Evolutionary conservation across 2,888 invertebrate species (phyloP), one percentile per base, ranked within the genome.

Genomic region (Psococerastis gibbosa): DNA sequence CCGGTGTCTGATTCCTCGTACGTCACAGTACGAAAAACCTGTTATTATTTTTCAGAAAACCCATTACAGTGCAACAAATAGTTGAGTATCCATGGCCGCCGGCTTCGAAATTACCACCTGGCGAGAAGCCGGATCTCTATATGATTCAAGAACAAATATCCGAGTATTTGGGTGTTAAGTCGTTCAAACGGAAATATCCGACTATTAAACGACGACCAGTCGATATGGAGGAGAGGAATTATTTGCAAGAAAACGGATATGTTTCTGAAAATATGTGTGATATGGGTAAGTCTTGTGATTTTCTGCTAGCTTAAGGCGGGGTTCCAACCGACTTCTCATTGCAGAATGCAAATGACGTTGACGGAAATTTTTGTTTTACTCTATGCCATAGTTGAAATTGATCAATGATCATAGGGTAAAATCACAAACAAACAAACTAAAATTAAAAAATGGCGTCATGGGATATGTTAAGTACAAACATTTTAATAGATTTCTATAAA

Each of bases 111-210:
- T 61, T 18, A 60, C 61, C 17, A 18, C 53, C 54, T 44, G 54
- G 53, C 16, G 71, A 63, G 53, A 71, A 60, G 51, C 74, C 75
- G 41, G 82, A 92, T 54, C 81, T 83, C 42, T 89, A 78, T 64
- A 88, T 94, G 82, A 75, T 95, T 46, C 92, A 97, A 62, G 97
- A 97, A 60, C 97, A 83, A 60, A 81, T 98, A 48, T 87, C 91
- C 0, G 84, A 92, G 59, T 94, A 84, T 63, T 69, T 98, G 48
- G 85, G 84, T 32, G 84, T 97, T 23, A 94, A 91, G 58, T 92
- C 94, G 46, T 97, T 98, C 62, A 95, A 95, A 61, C 71, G 97
- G 49, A 91, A 94, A 57, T 89, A 89, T 64, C 82, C 87, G n/a
- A 87, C 88, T 60, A 61, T 88, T 43, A 75, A 76, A 51, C 69